Percentiles rank a stretch among this genome's conserved stretches.
Conservation (phyloP, 2,113 vertebrate species). For the Varanus komodoensis region DNA sequence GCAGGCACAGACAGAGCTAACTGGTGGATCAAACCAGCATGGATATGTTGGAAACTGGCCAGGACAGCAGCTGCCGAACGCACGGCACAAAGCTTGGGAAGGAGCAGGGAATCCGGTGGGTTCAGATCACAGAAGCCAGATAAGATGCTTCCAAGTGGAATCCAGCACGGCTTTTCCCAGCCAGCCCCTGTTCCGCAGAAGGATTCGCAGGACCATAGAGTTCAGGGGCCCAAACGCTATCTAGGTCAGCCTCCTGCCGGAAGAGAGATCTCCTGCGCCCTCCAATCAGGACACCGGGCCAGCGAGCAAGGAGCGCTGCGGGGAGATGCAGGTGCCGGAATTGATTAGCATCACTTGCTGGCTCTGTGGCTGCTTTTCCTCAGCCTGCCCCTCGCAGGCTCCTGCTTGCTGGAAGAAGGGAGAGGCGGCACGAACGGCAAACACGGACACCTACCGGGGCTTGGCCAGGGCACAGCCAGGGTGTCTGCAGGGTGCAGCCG, state of each 20-base stretch:
- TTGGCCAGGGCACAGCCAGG: too few relatives aligned
- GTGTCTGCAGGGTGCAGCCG: background rate
- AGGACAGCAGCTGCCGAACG: background rate
- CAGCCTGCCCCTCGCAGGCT: background rate
- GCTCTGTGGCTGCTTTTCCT: background rate
- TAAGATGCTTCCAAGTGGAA: background rate
- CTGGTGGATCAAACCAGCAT: background rate
- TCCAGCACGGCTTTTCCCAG: background rate
- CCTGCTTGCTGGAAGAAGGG: background rate
- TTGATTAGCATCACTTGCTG: background rate
- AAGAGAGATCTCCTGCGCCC: background rate
- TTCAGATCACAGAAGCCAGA: background rate
- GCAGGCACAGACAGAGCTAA: background rate
- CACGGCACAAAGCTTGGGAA: background rate
- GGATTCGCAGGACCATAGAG: background rate
- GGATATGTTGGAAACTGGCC: background rate
- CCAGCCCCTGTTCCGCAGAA: background rate
- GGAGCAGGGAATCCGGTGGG: background rate
- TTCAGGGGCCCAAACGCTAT: background rate
- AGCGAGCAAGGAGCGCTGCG: background rate
- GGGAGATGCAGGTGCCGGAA: background rate
- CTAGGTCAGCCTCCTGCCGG: constrained; percentile 11
- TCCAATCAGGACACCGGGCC: background rate
- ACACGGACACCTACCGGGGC: too few relatives aligned
- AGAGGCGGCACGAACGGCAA: background rate